Evolutionary conservation across 64 coral and sea anemone species (phyloP), one percentile per base, ranked within the genome.

Genomic region (Pocillopora verrucosa): DNA sequence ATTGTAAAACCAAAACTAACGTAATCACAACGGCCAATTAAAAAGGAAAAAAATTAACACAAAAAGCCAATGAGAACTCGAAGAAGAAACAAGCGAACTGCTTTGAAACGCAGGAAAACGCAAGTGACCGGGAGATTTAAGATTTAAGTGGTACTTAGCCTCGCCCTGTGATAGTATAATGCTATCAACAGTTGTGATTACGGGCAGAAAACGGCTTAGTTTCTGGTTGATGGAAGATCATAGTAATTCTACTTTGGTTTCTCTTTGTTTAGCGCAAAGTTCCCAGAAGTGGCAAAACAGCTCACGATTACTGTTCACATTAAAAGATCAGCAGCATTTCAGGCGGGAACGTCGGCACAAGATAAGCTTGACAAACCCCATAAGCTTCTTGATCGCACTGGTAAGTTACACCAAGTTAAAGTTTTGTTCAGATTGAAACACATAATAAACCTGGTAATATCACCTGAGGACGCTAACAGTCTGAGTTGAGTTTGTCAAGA

Each of bases 231-330:
- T 70, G 4, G 1, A 69, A n/a, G 3, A 20, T 24, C 19, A 20
- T 10, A 24, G 5, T 20, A n/a, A 70, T 24, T 9, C 20, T n/a
- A 0, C n/a, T 56, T 20, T 77, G 45, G 35, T 12, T 80, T 59
- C 59, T 65, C 9, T 15, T 34, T 70, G 59, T 89, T 24, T 13
- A 89, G 88, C 51, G 38, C 61, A 20, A 89, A 89, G 76, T 89
- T 89, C 58, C 88, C 88, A 25, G 62, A 89, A 16, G 63, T 89
- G 16, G 62, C 38, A 10, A 67, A 80, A 37, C 64, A 89, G 38
- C 88, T 89, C 19, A 72, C 56, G 45, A 7, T 61, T 7, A 76
- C 56, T 75, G 58, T 61, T 61, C 51, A 59, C 56, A 73, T 36
- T 14, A 75, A 87, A 60, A 56, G 10, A 79, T 51, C 77, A 60